Conservation (phyloP, 1,140 invertebrate species). For the Drosophila kurseongensis region DNA sequence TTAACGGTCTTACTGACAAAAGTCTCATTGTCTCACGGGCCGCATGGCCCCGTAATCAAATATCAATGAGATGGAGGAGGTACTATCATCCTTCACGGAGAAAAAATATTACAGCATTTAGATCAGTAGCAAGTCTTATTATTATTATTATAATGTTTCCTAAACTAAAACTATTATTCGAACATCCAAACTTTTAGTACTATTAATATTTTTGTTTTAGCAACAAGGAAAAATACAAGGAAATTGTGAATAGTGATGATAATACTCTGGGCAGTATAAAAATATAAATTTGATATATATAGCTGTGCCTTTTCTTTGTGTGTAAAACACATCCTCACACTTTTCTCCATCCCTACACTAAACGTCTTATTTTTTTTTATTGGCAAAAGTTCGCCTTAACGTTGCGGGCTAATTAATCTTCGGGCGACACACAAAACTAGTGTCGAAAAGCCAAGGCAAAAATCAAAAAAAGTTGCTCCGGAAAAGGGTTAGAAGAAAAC, state of each 20-base stretch:
- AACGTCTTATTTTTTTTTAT: background rate
- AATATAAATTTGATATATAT: too few relatives aligned
- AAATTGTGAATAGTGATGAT: too few relatives aligned
- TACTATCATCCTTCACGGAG: background rate
- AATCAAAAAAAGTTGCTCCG: conserved; percentile 3
- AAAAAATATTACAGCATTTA: too few relatives aligned
- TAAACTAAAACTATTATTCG: too few relatives aligned
- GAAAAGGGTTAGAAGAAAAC: conserved; percentile 12
- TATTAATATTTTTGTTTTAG: too few relatives aligned
- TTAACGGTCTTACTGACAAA: conserved; percentile 18
- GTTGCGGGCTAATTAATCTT: conserved; percentile 36
- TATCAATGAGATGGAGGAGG: conserved; percentile 17
- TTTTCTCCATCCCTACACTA: background rate
- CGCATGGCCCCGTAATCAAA: conserved; percentile 19
- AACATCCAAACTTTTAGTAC: too few relatives aligned
- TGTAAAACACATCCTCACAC: background rate
- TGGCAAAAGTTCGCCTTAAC: conserved; percentile 22
- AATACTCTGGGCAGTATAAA: too few relatives aligned
- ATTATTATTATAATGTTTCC: too few relatives aligned
- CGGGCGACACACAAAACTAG: conserved; percentile 23
- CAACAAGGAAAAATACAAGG: too few relatives aligned
- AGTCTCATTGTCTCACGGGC: conserved; percentile 29
- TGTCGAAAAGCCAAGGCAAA: conserved; percentile 36
- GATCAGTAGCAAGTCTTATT: too few relatives aligned
- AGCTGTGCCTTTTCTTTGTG: too few relatives aligned